Conservation (phyloP, 2,888 invertebrate genomes). For the Erebia ligea region DNA sequence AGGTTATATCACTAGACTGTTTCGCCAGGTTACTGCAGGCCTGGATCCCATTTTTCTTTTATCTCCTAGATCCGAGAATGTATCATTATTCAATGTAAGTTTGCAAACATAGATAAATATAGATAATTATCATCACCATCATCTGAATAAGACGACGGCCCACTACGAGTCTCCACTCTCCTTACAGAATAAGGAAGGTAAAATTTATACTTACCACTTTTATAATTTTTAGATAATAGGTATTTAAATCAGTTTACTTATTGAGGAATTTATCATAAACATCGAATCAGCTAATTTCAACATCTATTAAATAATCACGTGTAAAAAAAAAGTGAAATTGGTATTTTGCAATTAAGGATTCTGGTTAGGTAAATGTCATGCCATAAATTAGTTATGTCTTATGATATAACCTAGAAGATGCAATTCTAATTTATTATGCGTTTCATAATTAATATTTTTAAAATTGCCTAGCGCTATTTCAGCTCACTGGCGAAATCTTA, state of each 20-base stretch:
- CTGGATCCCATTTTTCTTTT: background rate
- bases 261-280: background rate
- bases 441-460: background rate
- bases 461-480: background rate
- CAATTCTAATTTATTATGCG: background rate
- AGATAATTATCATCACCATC: background rate
- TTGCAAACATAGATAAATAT: too few relatives aligned
- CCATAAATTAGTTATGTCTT: background rate
- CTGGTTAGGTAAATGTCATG: background rate
- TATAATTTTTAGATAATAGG: too few relatives aligned
- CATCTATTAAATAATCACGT: conserved; percentile 16
- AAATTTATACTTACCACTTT: too few relatives aligned
- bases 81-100: too few relatives aligned
- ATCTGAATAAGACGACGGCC: too few relatives aligned
- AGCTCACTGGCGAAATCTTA: background rate
- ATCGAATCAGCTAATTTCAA: conserved; percentile 7
- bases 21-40: background rate
- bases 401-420: conserved; percentile 4
- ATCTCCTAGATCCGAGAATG: background rate
- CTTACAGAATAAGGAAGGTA: too few relatives aligned
- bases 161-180: too few relatives aligned
- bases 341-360: conserved; percentile 7
- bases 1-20: background rate
- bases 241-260: too few relatives aligned
- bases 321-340: conserved; percentile 9